Evolutionary conservation across 2,797 vertebrate genomes (phyloP).

Genomic region (Manis pentadactyla): DNA sequence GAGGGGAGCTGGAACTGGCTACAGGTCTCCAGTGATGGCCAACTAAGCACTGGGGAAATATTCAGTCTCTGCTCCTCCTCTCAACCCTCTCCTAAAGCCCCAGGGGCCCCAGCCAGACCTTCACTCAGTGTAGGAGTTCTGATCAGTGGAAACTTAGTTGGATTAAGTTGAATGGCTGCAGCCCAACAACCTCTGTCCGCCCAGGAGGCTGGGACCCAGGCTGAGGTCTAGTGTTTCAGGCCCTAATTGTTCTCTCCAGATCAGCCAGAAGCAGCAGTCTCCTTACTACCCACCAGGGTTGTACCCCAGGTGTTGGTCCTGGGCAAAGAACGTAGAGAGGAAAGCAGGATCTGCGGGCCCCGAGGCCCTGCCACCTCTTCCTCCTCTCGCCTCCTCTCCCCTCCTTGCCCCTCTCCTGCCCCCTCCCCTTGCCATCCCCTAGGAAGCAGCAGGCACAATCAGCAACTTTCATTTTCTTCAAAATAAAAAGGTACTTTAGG

Average conservation of each 20-base stretch:
- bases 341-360: background rate
- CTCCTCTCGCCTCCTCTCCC: background rate
- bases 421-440: slow-evolving; percentile 9
- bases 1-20: background rate
- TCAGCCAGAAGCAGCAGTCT: background rate
- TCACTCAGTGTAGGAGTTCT: too few species aligned
- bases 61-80: background rate
- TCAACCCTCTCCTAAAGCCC: background rate
- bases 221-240: background rate
- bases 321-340: background rate
- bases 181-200: background rate
- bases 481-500: slow-evolving; percentile 80
- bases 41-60: background rate
- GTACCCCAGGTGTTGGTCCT: background rate
- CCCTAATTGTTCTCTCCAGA: background rate
- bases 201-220: background rate
- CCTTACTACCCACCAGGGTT: background rate
- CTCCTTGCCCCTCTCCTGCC: background rate
- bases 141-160: background rate
- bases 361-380: background rate
- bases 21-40: background rate
- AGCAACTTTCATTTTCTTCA: slow-evolving; percentile 61
- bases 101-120: background rate
- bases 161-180: background rate
- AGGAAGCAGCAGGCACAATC: slow-evolving; percentile 72